Conservation (phyloP, 30 jellyfish, hydroid and myxozoan species). For the Aurelia aurita region DNA sequence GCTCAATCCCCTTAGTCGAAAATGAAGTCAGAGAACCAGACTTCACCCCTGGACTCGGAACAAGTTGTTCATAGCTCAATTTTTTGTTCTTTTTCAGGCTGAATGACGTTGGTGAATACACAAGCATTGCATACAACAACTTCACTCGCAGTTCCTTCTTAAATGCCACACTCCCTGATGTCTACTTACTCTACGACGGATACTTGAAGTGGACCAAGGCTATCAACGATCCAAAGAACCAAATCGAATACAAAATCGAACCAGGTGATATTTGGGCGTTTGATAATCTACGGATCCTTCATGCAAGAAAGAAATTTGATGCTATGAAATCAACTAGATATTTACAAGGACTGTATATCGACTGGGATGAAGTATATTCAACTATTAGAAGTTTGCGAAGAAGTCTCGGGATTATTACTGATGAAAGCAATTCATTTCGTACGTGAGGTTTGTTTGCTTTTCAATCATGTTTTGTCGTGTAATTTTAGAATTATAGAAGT, state of each 20-base stretch:
- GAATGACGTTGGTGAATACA: slow-evolving; percentile 49
- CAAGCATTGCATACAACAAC: slow-evolving; percentile 62
- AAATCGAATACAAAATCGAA: slow-evolving; percentile 31
- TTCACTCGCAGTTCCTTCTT: slow-evolving; percentile 77
- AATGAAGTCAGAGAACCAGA: too few relatives aligned
- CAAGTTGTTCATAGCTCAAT: too few relatives aligned
- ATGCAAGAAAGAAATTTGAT: slow-evolving; percentile 70
- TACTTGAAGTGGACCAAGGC: slow-evolving; percentile 23
- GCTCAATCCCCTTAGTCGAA: too few relatives aligned
- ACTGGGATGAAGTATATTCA: slow-evolving; percentile 85
- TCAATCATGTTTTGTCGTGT: too few relatives aligned
- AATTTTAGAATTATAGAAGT: too few relatives aligned
- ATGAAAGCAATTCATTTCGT: slow-evolving; percentile 21
- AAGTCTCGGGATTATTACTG: slow-evolving; percentile 27
- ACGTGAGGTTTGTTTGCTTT: too few relatives aligned
- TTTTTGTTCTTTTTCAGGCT: slow-evolving; percentile 17
- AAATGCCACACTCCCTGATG: slow-evolving; percentile 64
- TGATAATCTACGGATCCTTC: slow-evolving; percentile 76
- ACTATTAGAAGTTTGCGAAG: slow-evolving; percentile 24
- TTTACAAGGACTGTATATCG: slow-evolving; percentile 79
- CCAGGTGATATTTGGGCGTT: slow-evolving; percentile 87
- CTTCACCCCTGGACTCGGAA: too few relatives aligned
- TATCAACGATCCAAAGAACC: slow-evolving; percentile 21
- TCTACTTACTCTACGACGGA: slow-evolving; percentile 56
- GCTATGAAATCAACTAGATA: slow-evolving; percentile 30